Base-by-base conservation (phyloP, 1,140 invertebrate species). In the Magallana ariakensis region DNA sequence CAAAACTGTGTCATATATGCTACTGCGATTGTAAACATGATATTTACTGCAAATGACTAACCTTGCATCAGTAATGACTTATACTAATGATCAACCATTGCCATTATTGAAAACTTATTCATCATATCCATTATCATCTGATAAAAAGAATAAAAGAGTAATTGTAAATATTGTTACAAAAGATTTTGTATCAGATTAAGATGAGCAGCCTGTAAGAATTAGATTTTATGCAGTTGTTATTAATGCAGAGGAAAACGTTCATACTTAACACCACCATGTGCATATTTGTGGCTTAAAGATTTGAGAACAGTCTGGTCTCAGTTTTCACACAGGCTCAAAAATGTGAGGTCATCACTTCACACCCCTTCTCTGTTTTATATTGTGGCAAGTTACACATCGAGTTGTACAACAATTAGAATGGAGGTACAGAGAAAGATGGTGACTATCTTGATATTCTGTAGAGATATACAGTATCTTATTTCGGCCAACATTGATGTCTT, bases 231-330 rank as follows among this genome's bases (percentile, higher is more conserved):
- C 66, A 26, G 9, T 70, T 75, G 9, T 75, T 33, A 75, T 15
- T 9, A 70, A 0, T 26, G 33, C 13, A 22, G 22, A 26, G 33
- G 33, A 26, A 75, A 22, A 75, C 19, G 15, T 26, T 46, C 66
- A 33, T 75, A 13, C 33, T 10, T 26, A 75, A 46, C 22, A 75
- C 66, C 66, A 75, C 66, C 66, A 75, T 11, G 11, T 75, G 66
- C 66, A 75, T 75, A 26, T 22, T 75, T 75, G 66, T 75, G 66
- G 66, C 66, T 75, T 75, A 33, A 26, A 10, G 81, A n/a, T 57
- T 83, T 22, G 81, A 83, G 81, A 58, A 83, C 1, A 16, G 55
- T 56, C 16, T 57, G 54, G 81, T 57, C 57, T 83, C 19, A 9
- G 0, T 56, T 57, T 75, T 75, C 66, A 75, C 66, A 75, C 56